Evolutionary conservation across 1,140 invertebrate species (phyloP), one percentile per base, ranked within the genome.

Genomic region (Calephelis nemesis): DNA sequence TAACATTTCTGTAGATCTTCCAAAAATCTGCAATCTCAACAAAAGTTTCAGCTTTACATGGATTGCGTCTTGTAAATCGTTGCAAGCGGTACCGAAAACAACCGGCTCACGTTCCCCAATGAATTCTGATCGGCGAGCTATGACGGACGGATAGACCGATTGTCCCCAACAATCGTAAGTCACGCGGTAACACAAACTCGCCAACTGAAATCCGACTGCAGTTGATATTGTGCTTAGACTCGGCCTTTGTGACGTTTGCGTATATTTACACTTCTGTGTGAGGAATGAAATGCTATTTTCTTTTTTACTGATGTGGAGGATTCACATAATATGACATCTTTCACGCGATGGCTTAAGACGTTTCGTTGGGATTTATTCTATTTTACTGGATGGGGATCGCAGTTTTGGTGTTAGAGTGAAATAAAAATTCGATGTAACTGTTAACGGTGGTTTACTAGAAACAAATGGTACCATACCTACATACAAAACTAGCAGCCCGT

Each of bases 71-170:
- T 40, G 39, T 60, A 60, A 60, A 60, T 40, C 58, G 58, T 0
- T n/a, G 58, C 39, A n/a, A 60, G 30, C 19, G 7, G 12, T 60
- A 39, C 30, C 58, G 42, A 58, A 58, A 58, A 60, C 58, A 60
- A 60, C 10, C 58, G 58, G 58, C 58, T 40, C 58, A 60, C 58
- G 58, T 39, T 60, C 58, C 58, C 30, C 58, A 60, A 60, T 60
- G 58, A 60, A 60, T 60, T 60, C 58, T 30, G 58, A 60, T 42
- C 58, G 58, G 58, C 39, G 58, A 19, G 39, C 58, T 60, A 42
- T 40, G 58, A 60, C 39, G 58, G 58, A 60, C 30, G 42, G 42
- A 45, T 45, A 9, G 42, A 45, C 30, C 58, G 30, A 60, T 60
- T 39, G 58, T 13, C 58, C 58, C 42, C 58, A 60, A 60, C 58